Evolutionary conservation across 2,113 vertebrate genomes (phyloP).

Genomic region (Saccopteryx leptura): DNA sequence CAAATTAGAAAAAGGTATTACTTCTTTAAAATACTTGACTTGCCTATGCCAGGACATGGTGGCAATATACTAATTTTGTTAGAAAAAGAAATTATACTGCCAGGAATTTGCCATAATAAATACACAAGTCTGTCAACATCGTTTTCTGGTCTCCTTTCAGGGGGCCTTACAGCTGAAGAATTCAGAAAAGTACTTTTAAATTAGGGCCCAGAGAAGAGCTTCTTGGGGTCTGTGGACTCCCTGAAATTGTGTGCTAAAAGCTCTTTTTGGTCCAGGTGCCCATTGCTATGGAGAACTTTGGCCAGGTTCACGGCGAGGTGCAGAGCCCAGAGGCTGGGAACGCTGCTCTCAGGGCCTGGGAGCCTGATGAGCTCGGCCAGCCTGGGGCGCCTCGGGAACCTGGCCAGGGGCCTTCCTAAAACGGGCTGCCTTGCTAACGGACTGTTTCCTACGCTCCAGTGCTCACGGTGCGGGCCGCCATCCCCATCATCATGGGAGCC

Average conservation of each 20-base stretch:
- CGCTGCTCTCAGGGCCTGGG: not conserved
- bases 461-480: slow-evolving; percentile 91
- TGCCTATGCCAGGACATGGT: not conserved
- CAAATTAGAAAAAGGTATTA: not conserved
- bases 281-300: not conserved
- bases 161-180: not conserved
- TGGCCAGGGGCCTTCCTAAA: not conserved
- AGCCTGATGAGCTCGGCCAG: too few species aligned
- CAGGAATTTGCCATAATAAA: not conserved
- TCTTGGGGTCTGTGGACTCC: not conserved
- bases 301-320: rapidly evolving
- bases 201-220: not conserved
- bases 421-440: not conserved
- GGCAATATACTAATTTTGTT: not conserved
- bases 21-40: not conserved
- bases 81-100: not conserved
- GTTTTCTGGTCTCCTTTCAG: not conserved
- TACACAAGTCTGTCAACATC: not conserved
- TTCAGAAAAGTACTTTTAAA: not conserved
- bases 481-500: slow-evolving; percentile 98
- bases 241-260: not conserved
- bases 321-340: not conserved
- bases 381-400: not conserved
- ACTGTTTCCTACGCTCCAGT: slow-evolving; percentile 87
- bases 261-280: rapidly evolving